These are phyloP conservation scores for Furcifer pardalis DNA, from an alignment of 2,797 vertebrate species.

Conservation along the genomic window DNA sequence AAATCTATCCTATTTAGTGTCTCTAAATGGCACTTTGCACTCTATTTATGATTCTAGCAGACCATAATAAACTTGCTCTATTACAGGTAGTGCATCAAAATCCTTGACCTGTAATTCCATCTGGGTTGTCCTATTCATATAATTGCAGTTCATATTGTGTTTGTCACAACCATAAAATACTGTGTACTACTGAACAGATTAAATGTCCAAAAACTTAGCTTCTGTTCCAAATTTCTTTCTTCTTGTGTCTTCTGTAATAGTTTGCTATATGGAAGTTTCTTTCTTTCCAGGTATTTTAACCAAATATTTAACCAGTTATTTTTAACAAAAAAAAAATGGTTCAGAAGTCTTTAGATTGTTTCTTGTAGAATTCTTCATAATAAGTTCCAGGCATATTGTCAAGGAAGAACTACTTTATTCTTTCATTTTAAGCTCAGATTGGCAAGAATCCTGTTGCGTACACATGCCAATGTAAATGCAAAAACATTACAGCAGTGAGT, in stretches of 20 bases:
- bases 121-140: background rate
- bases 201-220: background rate
- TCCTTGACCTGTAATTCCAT: slow-evolving; percentile 14
- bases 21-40: slow-evolving; percentile 8
- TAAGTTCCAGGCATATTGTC: background rate
- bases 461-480: background rate
- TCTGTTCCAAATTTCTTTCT: background rate
- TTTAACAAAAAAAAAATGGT: background rate
- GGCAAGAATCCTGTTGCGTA: background rate
- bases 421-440: background rate
- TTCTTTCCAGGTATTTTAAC: background rate
- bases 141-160: background rate
- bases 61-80: slow-evolving; percentile 2
- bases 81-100: slow-evolving; percentile 10
- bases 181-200: background rate
- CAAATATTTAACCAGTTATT: background rate
- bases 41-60: slow-evolving; percentile 2
- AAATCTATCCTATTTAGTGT: slow-evolving; percentile 22
- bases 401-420: background rate
- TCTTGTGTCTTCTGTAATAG: background rate
- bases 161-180: background rate
- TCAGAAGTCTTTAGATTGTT: background rate
- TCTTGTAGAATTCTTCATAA: background rate
- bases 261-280: slow-evolving; percentile 3
- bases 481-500: too few species aligned